phyloP scores from a whole-genome alignment of 2,797 vertebrate species.

The Ctenosaura bakeri region DNA sequence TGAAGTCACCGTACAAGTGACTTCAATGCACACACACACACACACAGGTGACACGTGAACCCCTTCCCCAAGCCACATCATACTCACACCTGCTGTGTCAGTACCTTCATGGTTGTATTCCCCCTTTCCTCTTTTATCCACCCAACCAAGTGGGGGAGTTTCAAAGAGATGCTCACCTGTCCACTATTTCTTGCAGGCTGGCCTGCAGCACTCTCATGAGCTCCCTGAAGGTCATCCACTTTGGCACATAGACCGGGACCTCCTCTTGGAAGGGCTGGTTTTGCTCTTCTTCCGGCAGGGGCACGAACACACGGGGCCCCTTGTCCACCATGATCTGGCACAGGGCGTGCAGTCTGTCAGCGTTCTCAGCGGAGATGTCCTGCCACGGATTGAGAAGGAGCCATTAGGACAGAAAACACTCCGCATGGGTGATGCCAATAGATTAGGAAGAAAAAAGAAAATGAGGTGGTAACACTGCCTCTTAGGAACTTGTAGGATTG shows the following conservation, averaged over 20 bases:
- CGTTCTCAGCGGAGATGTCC: conserved; percentile 97
- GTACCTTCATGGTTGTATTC: too few species aligned
- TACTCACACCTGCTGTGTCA: too few species aligned
- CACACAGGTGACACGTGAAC: too few species aligned
- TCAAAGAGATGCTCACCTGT: conserved; percentile 83
- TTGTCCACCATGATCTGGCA: conserved; percentile 91
- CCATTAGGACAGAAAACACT: too few species aligned
- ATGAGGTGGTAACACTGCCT: too few species aligned
- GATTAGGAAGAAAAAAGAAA: too few species aligned
- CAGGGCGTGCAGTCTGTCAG: conserved; percentile 89
- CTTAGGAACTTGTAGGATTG: too few species aligned
- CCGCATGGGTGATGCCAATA: too few species aligned
- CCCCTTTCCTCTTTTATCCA: not conserved
- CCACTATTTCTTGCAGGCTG: conserved; percentile 93
- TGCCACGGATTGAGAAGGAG: conserved; percentile 57
- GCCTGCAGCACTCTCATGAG: conserved; percentile 91
- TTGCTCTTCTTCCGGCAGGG: conserved; percentile 87
- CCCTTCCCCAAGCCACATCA: too few species aligned
- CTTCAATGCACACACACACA: too few species aligned
- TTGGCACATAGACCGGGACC: conserved; percentile 90
- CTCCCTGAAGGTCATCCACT: conserved; percentile 94
- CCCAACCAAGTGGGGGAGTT: too few species aligned
- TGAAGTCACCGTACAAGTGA: too few species aligned
- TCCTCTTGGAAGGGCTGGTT: conserved; percentile 94
- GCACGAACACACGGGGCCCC: conserved; percentile 91